Conservation (phyloP, 2,113 vertebrate species). For the Crotalus helleri region DNA sequence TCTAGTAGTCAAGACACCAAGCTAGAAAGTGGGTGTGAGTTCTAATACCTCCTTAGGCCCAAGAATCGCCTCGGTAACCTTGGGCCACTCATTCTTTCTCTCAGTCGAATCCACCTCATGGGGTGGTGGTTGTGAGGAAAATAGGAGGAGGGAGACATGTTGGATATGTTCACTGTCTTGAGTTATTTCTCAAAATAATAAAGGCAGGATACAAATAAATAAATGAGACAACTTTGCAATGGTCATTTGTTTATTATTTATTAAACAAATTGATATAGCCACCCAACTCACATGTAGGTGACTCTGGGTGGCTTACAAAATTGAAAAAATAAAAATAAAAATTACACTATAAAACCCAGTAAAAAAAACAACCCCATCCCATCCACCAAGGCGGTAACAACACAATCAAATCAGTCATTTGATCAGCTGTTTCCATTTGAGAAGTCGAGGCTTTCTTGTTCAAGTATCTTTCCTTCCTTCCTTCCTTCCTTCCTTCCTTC, state of each 20-base stretch:
- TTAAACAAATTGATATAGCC: background rate
- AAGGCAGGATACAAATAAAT: background rate
- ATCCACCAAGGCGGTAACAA: background rate
- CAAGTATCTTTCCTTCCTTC: background rate
- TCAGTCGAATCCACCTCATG: background rate
- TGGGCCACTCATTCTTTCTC: background rate
- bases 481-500: too few relatives aligned
- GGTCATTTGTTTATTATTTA: background rate
- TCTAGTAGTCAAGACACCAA: background rate
- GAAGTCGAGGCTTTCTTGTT: background rate
- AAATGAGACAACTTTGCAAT: background rate
- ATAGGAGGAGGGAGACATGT: background rate
- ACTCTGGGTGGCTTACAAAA: background rate
- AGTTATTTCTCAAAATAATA: background rate
- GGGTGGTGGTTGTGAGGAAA: background rate
- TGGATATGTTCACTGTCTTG: background rate
- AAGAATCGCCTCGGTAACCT: background rate
- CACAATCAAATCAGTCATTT: background rate
- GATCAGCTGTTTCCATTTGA: background rate
- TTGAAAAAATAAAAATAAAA: background rate
- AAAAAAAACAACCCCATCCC: background rate
- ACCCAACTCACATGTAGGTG: background rate
- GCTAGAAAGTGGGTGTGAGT: background rate
- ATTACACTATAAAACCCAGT: background rate
- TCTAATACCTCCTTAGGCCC: background rate